A percentile compares a stretch with the other conserved stretches of the same genome.
Conservation (phyloP, 2,113 vertebrate species). For the Athene cunicularia region DNA sequence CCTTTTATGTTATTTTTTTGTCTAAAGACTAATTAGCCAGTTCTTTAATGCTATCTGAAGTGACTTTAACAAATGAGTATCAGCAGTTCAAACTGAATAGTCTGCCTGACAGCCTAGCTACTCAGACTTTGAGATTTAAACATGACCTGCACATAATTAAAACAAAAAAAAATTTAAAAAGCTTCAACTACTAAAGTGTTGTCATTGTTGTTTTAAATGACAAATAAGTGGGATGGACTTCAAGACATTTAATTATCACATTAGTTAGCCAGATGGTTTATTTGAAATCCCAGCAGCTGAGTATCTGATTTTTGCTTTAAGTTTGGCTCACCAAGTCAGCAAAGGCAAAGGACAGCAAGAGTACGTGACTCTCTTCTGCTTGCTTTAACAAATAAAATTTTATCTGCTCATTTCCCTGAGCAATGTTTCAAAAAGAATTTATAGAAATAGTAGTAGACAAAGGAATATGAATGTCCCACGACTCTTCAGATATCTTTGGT, state of each 20-base stretch:
- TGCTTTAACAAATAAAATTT: neutral
- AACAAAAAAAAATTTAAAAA: neutral
- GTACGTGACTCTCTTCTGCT: neutral
- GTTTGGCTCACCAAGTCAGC: neutral
- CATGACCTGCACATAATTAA: neutral
- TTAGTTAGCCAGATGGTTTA: constrained; percentile 38
- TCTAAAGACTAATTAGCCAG: neutral
- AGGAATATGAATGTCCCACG: neutral
- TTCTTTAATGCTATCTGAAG: neutral
- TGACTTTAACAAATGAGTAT: neutral
- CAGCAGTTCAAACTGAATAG: neutral
- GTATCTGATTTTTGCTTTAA: constrained; percentile 16
- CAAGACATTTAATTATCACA: constrained; percentile 45
- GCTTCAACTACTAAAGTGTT: neutral
- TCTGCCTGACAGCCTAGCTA: neutral
- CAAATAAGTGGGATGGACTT: constrained; percentile 35
- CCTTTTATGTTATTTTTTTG: neutral
- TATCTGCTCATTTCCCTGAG: neutral
- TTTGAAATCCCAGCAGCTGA: constrained; percentile 36
- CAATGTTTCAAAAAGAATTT: neutral
- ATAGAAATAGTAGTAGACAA: neutral
- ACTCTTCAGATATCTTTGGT: neutral
- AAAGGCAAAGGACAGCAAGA: neutral
- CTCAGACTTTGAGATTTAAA: neutral
- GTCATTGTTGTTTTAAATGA: constrained; percentile 44